Base-by-base conservation (phyloP, 2,113 vertebrate genomes). In the Psilopsiagon aurifrons region DNA sequence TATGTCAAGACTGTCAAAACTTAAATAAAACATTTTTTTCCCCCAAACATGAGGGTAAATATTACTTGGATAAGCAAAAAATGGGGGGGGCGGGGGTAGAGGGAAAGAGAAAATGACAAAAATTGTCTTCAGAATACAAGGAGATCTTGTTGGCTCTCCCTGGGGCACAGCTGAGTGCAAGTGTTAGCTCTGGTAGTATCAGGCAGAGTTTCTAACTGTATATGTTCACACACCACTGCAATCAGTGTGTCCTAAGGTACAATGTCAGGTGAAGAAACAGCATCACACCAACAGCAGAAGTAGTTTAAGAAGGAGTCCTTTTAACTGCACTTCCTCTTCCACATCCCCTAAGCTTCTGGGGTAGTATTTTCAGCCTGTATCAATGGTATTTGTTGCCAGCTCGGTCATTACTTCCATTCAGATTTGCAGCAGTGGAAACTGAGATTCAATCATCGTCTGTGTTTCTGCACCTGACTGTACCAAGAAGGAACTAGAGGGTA, bases 211-310 rank as follows among this genome's bases (percentile, higher is more conserved):
- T 67, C 75, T 13, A 2, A 3, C 63, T 49, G 17, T 33, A 19
- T 11, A 17, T 33, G 49, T 33, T 43, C 67, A 27, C 19, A 43
- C 3, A 29, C 17, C 23, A 37, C 37, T 46, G 35, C 69, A 71
- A 62, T 46, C 46, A 62, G 77, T 2, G 3, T 9, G 64, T 18
- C 39, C 59, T 31, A 14, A 9, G 17, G 51, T 41, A 73, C 3
- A 2, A 25, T 1, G 0, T 25, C 59, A 52, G 10, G 27, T 3
- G 11, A 57, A 24, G 35, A 37, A 60, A 51, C 0, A 0, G 39
- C 60, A 84, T 9, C 60, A 52, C 39, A 46, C 6, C 33, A 57
- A 51, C 33, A 77, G 33, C 29, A 69, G 39, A 66, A 81, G 27
- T 4, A 13, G 27, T 1, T 0, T 23, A 33, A 0, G 0, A 80